Conservation (phyloP, 2,888 invertebrate species). For the Sthenelais limicola region DNA sequence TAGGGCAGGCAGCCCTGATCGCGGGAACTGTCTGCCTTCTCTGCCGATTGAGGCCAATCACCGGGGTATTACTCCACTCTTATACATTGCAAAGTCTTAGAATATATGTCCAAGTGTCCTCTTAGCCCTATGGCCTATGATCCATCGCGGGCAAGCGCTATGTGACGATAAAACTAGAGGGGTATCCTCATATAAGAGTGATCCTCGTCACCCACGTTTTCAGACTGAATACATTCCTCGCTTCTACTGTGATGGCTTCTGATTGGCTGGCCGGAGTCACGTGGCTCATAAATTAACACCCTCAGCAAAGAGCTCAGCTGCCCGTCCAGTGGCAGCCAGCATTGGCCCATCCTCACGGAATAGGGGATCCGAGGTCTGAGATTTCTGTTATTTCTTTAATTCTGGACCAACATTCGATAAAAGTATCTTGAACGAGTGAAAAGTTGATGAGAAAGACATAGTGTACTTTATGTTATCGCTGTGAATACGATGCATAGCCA, state of each 20-base stretch:
- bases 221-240: conserved; percentile 37
- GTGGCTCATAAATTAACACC: conserved; percentile 43
- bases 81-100: conserved; percentile 4
- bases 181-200: not conserved
- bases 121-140: conserved; percentile 26
- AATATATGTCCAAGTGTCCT: conserved; percentile 20
- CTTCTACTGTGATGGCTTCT: conserved; percentile 6
- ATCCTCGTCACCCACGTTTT: conserved; percentile 26
- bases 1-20: conserved; percentile 25
- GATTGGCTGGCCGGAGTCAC: conserved; percentile 35
- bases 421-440: too few species aligned
- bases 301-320: not conserved
- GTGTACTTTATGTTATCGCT: too few species aligned
- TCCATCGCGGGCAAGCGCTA: conserved; percentile 27
- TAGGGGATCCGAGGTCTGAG: too few species aligned
- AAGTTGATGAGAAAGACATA: too few species aligned
- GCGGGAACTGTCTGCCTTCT: conserved; percentile 32
- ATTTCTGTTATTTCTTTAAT: too few species aligned
- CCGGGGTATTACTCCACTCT: conserved; percentile 24
- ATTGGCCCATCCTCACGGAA: too few species aligned
- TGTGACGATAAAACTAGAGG: conserved; percentile 9
- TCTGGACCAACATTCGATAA: too few species aligned
- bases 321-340: not conserved
- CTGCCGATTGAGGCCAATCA: conserved; percentile 27
- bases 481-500: too few species aligned